Percentiles rank a stretch among this genome's conserved stretches.
Conservation (phyloP, 1,140 invertebrate species). For the Helicoverpa zea region DNA sequence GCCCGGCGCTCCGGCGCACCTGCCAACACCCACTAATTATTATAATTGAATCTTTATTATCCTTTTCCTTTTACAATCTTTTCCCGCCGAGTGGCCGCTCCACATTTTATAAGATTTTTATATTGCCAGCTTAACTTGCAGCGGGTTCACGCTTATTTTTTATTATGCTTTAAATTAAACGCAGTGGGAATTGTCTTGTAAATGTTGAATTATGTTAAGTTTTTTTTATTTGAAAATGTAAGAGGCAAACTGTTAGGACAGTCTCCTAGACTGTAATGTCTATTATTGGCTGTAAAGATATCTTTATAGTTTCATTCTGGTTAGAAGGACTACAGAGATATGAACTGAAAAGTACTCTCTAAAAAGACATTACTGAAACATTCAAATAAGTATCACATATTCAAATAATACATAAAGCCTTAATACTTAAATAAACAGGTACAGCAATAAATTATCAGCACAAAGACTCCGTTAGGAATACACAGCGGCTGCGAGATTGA, state of each 20-base stretch:
- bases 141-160: conserved; percentile 10
- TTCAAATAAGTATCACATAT: too few relatives aligned
- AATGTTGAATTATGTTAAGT: background rate
- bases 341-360: too few relatives aligned
- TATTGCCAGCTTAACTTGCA: conserved; percentile 25
- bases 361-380: background rate
- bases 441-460: background rate
- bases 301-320: too few relatives aligned
- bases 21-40: conserved; percentile 31
- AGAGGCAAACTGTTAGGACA: background rate
- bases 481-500: conserved; percentile 17
- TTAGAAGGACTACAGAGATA: too few relatives aligned
- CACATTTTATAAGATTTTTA: conserved; percentile 35
- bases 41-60: conserved; percentile 34
- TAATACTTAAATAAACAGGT: too few relatives aligned
- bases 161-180: conserved; percentile 8
- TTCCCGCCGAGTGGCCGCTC: conserved; percentile 19
- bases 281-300: too few relatives aligned
- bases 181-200: conserved; percentile 5
- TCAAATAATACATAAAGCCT: too few relatives aligned
- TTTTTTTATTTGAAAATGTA: background rate
- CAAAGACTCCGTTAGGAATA: background rate
- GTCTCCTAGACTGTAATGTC: too few relatives aligned
- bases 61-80: conserved; percentile 2
- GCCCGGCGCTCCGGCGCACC: background rate